Percentiles rank a stretch among this genome's conserved stretches.
These are phyloP conservation scores for Artemisiospiza belli DNA, from an alignment of 2,113 vertebrate species.

Conservation along the genomic window DNA sequence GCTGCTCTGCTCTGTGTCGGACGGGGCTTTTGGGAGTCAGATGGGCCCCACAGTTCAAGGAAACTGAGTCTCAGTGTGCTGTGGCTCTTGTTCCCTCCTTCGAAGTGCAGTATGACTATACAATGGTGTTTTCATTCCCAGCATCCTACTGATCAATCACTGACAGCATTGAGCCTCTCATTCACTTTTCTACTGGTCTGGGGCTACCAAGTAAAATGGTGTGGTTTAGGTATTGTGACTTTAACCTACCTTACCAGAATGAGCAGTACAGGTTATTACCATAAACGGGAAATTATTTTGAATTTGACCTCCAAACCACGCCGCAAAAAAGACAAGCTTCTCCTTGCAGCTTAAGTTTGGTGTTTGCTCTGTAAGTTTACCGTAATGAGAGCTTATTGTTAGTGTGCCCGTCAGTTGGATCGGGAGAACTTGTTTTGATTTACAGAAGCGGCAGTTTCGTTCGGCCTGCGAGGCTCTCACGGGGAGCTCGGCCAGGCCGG, in stretches of 20 bases:
- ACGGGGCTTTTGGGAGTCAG: background rate
- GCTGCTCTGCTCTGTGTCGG: background rate
- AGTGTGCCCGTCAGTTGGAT: background rate
- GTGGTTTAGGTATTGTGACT: background rate
- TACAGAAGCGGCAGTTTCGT: background rate
- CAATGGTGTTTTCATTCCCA: background rate
- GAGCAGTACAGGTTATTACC: background rate
- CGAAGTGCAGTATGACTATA: background rate
- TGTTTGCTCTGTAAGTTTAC: background rate
- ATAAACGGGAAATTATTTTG: background rate
- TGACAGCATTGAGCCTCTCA: background rate
- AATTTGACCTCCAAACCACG: background rate
- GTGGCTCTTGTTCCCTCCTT: background rate
- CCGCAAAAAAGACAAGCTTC: background rate
- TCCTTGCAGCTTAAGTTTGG: background rate
- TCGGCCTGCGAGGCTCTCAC: background rate
- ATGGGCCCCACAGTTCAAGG: background rate
- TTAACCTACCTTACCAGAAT: background rate
- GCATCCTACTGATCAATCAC: fast-evolving
- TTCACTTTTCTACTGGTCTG: background rate
- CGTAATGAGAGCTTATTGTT: background rate
- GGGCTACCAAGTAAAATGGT: background rate
- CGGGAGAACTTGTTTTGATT: background rate
- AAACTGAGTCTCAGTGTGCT: background rate
- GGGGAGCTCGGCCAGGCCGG: background rate